Evolutionary conservation across 1,140 invertebrate genomes (phyloP), one percentile per base, ranked within the genome.

Genomic region (Drosophila navojoa): DNA sequence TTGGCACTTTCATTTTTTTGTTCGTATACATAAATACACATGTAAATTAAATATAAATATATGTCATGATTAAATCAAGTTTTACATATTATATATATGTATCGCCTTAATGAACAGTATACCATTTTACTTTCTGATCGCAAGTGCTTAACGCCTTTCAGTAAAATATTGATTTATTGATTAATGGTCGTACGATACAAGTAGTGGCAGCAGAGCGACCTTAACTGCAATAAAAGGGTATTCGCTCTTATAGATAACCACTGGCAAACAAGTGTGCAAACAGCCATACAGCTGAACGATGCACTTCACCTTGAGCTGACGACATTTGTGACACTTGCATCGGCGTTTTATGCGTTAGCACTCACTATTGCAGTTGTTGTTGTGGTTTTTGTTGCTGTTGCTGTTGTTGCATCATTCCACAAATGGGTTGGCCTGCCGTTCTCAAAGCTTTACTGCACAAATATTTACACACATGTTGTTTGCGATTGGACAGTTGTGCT

Each of bases 291-390:
- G 40, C 55, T 49, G 16, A 49, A 27, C n/a, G 54, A 22, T 68
- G 73, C 58, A 72, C 73, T 79, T 79, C 69, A 79, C 76, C 76
- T 79, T 79, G 73, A 76, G 63, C 53, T 35, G 62, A 57, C 62
- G 72, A 78, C 76, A 78, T 62, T 76, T 71, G 35, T 71, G 55
- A 73, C 71, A 74, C 75, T 74, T 77, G 64, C 72, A 77, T 61
- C 15, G 57, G 19, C 53, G 42, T 59, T 68, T 59, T 58, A 64
- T 60, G 44, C 68, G 16, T 59, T 58, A 66, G 55, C 22, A 22
- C 60, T 49, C 40, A 15, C 61, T 62, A 55, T 71, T 38, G 35
- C 11, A 10, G 13, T n/a, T 44, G 13, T 44, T n/a, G 2, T 22
- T 22, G 19, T 22, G 19, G 19, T 22, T 22, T 1, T 22, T 22